phyloP scores from a whole-genome alignment of 2,888 invertebrate genomes.

The Polylopha cassiicola region DNA sequence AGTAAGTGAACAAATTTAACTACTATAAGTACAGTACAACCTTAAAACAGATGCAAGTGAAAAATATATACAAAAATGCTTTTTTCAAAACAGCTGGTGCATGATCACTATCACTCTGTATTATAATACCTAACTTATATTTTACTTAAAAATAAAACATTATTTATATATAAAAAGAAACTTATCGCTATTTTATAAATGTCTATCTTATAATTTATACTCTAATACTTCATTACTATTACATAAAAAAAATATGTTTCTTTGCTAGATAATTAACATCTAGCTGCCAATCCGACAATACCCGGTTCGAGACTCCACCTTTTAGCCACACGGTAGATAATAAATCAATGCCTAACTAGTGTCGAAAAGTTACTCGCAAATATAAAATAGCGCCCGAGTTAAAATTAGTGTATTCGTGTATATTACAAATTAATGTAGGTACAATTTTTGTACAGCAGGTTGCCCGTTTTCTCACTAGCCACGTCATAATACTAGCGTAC shows the following conservation, averaged over 20 bases:
- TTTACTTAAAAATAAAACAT: slow-evolving; percentile 14
- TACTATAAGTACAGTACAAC: no score
- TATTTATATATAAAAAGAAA: slow-evolving; percentile 8
- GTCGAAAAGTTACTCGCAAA: slow-evolving; percentile 10
- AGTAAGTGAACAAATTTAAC: no score
- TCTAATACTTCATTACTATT: slow-evolving; percentile 12
- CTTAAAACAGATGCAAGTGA: no score
- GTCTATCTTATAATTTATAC: slow-evolving; percentile 17
- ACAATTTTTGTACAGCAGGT: slow-evolving; percentile 19
- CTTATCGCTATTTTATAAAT: slow-evolving; percentile 18
- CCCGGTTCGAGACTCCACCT: slow-evolving; percentile 10
- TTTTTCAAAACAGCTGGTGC: no score
- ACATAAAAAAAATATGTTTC: slow-evolving; percentile 17
- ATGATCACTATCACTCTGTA: no score
- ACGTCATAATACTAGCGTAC: neutral
- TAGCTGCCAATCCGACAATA: slow-evolving; percentile 21
- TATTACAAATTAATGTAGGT: slow-evolving; percentile 20
- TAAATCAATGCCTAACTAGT: slow-evolving; percentile 15
- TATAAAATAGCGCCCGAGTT: slow-evolving; percentile 11
- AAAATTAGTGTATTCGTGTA: slow-evolving; percentile 10
- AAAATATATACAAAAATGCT: no score
- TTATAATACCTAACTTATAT: slow-evolving; percentile 7
- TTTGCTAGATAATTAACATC: slow-evolving; percentile 6
- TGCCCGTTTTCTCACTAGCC: slow-evolving; percentile 4
- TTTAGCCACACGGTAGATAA: slow-evolving; percentile 17